Base-by-base conservation (phyloP, 2,113 vertebrate genomes). In the Seriola dumerili region DNA sequence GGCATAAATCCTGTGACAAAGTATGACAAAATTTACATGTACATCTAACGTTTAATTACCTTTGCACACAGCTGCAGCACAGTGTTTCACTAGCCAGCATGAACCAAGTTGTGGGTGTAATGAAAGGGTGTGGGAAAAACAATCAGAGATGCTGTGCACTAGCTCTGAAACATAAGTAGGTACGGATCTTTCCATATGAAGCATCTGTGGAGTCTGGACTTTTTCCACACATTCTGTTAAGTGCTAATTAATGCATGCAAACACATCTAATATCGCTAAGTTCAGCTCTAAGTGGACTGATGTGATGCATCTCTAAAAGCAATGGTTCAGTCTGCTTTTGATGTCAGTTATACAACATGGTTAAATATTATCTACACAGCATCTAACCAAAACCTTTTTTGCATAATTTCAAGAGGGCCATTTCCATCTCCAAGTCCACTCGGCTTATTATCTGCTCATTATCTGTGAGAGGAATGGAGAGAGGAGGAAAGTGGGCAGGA, bases 241-340 rank as follows among this genome's bases (percentile, higher is more conserved):
- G 86, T 61, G 86, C 62, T 91, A 90, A 92, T 87, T 86, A 85
- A 91, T 88, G 68, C 81, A 83, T 4, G 52, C 57, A 75, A 78
- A 76, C 44, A 54, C 16, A 1, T 78, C 68, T 69, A 38, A 52
- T 69, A 63, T 75, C 5, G 40, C 75, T 76, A 83, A 86, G 72
- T 81, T 84, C 61, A 64, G 29, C 76, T 80, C 59, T 64, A 46
- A 83, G 29, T 58, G 44, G 36, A 65, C 55, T 76, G 52, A 88
- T 78, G 23, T 66, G 76, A 87, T 13, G 58, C 17, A 2, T 72
- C 82, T 63, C 48, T 29, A 61, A 76, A 88, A 78, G 80, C 57
- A 38, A 57, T 13, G 12, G 40, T 61, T 61, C 19, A 42, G 50
- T 44, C 71, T 73, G 71, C 64, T 67, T 85, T 80, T 67, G 46